Evolutionary conservation across 2,113 vertebrate species (phyloP).

Genomic region (Stictonetta naevosa): DNA sequence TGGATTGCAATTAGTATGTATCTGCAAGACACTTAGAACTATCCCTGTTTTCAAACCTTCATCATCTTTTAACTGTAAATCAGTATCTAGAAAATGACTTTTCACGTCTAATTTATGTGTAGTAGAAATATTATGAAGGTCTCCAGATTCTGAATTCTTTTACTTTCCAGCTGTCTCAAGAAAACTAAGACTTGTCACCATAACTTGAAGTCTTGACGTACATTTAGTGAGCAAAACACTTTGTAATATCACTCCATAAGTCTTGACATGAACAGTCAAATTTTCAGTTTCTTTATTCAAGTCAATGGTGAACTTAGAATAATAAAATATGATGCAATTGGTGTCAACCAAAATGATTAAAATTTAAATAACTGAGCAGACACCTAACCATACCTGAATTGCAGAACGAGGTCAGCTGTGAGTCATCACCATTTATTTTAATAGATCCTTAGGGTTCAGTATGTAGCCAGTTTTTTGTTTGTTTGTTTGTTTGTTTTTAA

Average conservation of each 20-base stretch:
- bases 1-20: background rate
- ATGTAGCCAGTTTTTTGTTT: background rate
- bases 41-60: background rate
- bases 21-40: background rate
- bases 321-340: accelerated
- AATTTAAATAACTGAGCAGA: background rate
- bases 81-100: background rate
- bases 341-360: background rate
- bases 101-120: background rate
- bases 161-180: background rate
- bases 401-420: background rate
- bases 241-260: background rate
- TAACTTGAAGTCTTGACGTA: background rate
- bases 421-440: background rate
- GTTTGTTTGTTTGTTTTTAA: too few relatives aligned
- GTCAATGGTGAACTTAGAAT: background rate
- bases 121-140: background rate
- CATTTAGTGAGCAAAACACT: background rate
- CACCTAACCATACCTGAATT: background rate
- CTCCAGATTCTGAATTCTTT: background rate
- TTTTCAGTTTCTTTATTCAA: background rate
- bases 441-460: background rate
- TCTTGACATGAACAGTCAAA: background rate
- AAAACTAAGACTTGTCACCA: background rate
- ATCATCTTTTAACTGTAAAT: background rate